Base-by-base conservation (phyloP, 2,888 invertebrate genomes). In the Poecilobothrus nobilitatus region DNA sequence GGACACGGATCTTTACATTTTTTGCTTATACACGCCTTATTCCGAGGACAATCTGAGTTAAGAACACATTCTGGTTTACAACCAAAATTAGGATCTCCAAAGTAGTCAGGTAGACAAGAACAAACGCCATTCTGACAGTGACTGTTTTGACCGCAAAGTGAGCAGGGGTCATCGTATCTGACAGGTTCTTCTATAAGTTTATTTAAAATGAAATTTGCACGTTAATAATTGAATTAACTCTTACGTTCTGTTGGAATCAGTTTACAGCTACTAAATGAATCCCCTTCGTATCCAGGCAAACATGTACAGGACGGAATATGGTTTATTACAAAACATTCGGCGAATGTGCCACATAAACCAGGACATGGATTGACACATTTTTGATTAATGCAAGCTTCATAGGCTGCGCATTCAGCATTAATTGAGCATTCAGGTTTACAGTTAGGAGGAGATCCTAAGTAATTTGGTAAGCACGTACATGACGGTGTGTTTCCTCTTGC, bases 51-150 rank as follows among this genome's bases (percentile, higher is more conserved):
- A 74, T 92, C 92, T 15, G 84, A 81, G 76, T 89, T 92, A 6
- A 90, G 81, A n/a, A 90, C 86, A 80, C 92, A 92, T 81, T 92
- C 91, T 6, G 92, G 92, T 73, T 91, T 85, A 78, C 92, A 93
- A 64, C 88, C 89, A 77, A 88, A 88, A 71, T 86, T 87, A 62
- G 92, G 91, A 80, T 91, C 89, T 41, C 92, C 92, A 70, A 86
- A 85, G 9, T 37, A 37, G 7, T 37, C 37, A 10, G 37, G 37
- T 7, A 37, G 8, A 37, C 37, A 37, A 37, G 37, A 37, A 12
- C 37, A 37, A 37, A 37, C 37, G 1, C 37, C 37, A 37, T 37
- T 37, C 7, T 37, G 37, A 12, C 37, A 37, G 7, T 37, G 37
- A 10, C 5, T 37, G 9, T 37, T 37, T 7, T 3, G 9, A 4